phyloP scores from a whole-genome alignment of 2,113 vertebrate species.

The Psilopsiagon aurifrons region DNA sequence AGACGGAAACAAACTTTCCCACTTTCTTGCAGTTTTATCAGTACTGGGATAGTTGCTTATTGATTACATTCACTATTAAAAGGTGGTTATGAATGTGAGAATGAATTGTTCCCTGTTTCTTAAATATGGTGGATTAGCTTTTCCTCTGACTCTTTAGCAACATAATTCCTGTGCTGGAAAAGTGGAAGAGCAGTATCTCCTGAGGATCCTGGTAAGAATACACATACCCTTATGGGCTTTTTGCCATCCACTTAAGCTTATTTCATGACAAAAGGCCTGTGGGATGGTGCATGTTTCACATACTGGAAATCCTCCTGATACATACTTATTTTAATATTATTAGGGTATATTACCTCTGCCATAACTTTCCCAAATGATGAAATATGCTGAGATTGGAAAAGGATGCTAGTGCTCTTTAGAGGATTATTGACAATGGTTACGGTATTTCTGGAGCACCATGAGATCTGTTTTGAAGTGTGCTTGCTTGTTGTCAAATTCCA shows the following conservation, averaged over 20 bases:
- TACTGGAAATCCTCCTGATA: background rate
- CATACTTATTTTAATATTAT: background rate
- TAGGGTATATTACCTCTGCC: background rate
- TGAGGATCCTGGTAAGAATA: background rate
- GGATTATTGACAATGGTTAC: background rate
- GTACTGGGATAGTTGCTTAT: background rate
- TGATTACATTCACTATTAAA: background rate
- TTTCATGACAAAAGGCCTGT: background rate
- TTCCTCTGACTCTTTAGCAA: background rate
- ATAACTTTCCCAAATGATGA: background rate
- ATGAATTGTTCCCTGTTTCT: background rate
- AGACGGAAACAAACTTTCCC: background rate
- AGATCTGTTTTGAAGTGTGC: background rate
- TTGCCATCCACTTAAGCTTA: background rate
- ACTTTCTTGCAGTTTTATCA: background rate
- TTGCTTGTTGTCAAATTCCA: background rate
- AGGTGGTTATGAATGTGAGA: background rate
- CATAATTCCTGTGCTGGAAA: background rate
- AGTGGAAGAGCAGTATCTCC: background rate
- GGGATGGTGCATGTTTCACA: background rate
- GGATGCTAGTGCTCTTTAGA: background rate
- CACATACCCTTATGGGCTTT: background rate
- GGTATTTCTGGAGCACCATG: background rate
- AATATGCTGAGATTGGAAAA: background rate
- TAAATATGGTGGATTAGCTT: background rate